Percentiles rank a stretch among this genome's conserved stretches.
phyloP scores from a whole-genome alignment of 2,113 vertebrate species.

The Embiotoca jacksoni region DNA sequence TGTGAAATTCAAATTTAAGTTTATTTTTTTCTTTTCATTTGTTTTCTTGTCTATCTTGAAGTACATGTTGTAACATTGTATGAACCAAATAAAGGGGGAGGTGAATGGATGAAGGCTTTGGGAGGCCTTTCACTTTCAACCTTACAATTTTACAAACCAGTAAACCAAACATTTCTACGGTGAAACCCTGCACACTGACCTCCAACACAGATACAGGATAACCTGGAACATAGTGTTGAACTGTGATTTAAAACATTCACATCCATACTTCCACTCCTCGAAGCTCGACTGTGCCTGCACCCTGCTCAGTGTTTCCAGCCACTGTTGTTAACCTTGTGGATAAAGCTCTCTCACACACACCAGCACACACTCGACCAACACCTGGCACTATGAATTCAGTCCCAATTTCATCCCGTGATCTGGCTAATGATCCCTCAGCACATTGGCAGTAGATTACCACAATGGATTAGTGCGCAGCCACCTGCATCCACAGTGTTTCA shows the following conservation, averaged over 20 bases:
- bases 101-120: neutral
- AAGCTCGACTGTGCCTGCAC: neutral
- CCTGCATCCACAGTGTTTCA: conserved; percentile 25
- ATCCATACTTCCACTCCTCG: neutral
- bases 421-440: conserved; percentile 75
- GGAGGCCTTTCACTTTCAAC: neutral
- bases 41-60: too few species aligned
- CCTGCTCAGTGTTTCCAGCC: conserved; percentile 51
- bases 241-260: conserved; percentile 34
- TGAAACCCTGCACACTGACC: conserved; percentile 29
- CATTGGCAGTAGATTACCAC: conserved; percentile 73
- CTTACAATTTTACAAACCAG: neutral
- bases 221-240: conserved; percentile 30
- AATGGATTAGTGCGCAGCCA: conserved; percentile 68
- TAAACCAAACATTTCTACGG: neutral
- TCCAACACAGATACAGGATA: neutral
- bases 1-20: too few species aligned
- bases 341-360: conserved; percentile 13
- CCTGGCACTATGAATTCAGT: conserved; percentile 70
- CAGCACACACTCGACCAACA: conserved; percentile 47
- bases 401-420: conserved; percentile 66
- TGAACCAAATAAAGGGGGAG: neutral
- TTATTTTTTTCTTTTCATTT: too few species aligned
- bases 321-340: conserved; percentile 61
- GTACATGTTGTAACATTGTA: too few species aligned